phyloP scores from a whole-genome alignment of 2,797 vertebrate species.

The Carcharodon carcharias region DNA sequence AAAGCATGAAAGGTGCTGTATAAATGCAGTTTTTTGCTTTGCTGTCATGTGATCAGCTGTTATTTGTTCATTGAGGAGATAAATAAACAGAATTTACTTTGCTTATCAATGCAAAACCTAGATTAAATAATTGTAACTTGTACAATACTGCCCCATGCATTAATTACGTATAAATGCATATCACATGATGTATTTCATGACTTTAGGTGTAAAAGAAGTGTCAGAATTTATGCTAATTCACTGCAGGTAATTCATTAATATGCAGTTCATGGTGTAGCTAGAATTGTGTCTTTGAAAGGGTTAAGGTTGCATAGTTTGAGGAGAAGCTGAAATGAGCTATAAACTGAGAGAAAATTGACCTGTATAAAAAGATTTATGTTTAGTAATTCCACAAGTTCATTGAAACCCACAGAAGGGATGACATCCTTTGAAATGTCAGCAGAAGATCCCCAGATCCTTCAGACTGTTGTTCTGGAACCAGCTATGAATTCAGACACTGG shows the following conservation, averaged over 20 bases:
- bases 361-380: background rate
- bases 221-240: background rate
- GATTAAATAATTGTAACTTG: background rate
- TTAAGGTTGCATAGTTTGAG: background rate
- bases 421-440: slow-evolving; percentile 43
- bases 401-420: slow-evolving; percentile 38
- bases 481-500: slow-evolving; percentile 47
- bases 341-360: background rate
- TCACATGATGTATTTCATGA: background rate
- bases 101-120: background rate
- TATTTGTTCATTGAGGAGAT: background rate
- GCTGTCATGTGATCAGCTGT: background rate
- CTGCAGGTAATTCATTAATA: background rate
- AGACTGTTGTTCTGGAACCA: slow-evolving; percentile 47
- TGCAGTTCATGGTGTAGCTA: background rate
- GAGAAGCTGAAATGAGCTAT: background rate
- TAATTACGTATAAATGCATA: background rate
- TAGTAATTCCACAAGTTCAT: background rate
- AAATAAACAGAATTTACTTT: background rate
- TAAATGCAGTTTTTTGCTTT: background rate
- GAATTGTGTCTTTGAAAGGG: background rate
- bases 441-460: slow-evolving; percentile 45
- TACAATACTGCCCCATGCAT: background rate
- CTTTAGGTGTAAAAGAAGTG: background rate
- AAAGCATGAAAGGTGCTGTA: background rate